Evolutionary conservation across 2,113 vertebrate genomes (phyloP), one percentile per base, ranked within the genome.

Genomic region (Atlantisia rogersi): DNA sequence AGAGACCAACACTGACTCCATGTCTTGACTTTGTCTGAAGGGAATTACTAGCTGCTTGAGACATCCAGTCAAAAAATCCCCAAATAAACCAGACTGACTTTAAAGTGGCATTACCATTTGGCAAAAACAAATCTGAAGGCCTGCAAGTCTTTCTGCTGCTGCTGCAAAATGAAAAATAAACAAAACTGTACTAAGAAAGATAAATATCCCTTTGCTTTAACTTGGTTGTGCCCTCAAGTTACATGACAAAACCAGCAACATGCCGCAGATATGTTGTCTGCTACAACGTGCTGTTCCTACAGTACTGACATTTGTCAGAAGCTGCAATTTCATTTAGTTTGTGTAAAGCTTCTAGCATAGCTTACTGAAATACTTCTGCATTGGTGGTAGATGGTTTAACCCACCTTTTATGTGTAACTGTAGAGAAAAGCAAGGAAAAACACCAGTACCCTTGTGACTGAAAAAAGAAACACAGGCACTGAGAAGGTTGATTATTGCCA

Each of bases 1-100:
- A 37, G 69, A 71, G 69, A 91, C 4, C 8, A 88, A 55, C 31
- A 62, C 19, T 67, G 59, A 53, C 50, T 91, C 77, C 52, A 81
- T 50, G 52, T 70, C 76, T 90, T 96, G 68, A 89, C 29, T 83
- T 80, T 28, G 73, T 89, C 80, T 40, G 11, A 95, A 95, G 91
- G 79, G 81, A 94, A 93, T 93, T 94, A 89, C 40, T 81, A 84
- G 89, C 90, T 77, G 65, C 29, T 56, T 67, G 71, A 95, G 35
- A 96, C 35, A 85, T 85, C 59, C 50, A 71, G 53, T 56, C 2
- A 29, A 90, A 92, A 83, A 87, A 82, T 48, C 48, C 48, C 48
- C 48, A 88, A 53, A 48, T 14, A 77, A 62, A 9, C 31, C 82
- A 60, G 79, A 31, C 46, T 88, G 56, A 70, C 37, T 64, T 70